phyloP scores from a whole-genome alignment of 1,140 invertebrate species.

The Popillia japonica region DNA sequence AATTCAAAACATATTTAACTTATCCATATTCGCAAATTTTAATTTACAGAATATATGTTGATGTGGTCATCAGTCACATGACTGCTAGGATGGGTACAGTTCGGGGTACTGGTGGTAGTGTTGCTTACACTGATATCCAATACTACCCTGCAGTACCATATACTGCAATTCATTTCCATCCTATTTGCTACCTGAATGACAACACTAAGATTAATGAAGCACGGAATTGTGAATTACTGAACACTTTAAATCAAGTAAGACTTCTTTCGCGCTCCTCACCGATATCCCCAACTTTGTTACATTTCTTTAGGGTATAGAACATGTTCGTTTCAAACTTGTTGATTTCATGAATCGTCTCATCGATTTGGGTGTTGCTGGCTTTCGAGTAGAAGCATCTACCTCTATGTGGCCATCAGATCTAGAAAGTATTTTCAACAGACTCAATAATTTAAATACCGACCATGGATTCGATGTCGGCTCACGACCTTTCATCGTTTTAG shows the following conservation, averaged over 20 bases:
- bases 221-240: constrained; percentile 79
- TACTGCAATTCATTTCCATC: constrained; percentile 65
- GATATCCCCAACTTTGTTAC: too few relatives aligned
- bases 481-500: constrained; percentile 78
- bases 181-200: constrained; percentile 62
- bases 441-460: constrained; percentile 68
- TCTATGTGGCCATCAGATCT: constrained; percentile 86
- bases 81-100: constrained; percentile 66
- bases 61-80: constrained; percentile 91
- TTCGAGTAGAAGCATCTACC: constrained; percentile 75
- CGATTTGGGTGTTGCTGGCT: constrained; percentile 82
- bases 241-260: constrained; percentile 73
- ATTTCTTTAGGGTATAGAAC: constrained; percentile 56
- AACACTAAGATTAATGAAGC: constrained; percentile 63
- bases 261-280: neutral
- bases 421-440: constrained; percentile 66
- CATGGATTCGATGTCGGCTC: constrained; percentile 68
- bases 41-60: constrained; percentile 78
- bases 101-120: constrained; percentile 69
- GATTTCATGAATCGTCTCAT: constrained; percentile 77
- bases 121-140: constrained; percentile 62
- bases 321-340: constrained; percentile 74
- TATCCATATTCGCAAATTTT: constrained; percentile 12
- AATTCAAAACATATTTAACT: neutral
- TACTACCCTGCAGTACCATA: constrained; percentile 69